Evolutionary conservation across 2,888 invertebrate species (phyloP).

Genomic region (Drosophila nigricruria): DNA sequence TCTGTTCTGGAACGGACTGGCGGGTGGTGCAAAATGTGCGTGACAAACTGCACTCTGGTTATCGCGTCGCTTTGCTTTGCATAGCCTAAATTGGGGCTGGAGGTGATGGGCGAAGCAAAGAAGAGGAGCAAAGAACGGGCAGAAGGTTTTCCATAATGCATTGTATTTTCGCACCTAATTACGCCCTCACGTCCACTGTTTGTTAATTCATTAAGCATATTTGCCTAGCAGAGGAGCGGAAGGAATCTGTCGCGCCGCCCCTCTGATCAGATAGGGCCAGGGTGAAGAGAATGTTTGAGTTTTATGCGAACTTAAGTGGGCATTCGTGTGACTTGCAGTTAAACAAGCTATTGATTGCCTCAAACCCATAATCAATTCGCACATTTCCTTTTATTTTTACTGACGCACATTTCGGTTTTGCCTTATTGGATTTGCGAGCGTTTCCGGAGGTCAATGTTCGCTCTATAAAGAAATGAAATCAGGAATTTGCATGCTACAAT

Average conservation of each 20-base stretch:
- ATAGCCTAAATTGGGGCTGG: constrained; percentile 48
- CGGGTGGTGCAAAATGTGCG: constrained; percentile 52
- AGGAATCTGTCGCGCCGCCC: neutral
- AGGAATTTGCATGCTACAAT: neutral
- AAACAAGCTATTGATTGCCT: constrained; percentile 42
- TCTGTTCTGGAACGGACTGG: too few relatives aligned
- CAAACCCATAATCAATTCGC: constrained; percentile 26
- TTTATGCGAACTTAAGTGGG: constrained; percentile 26
- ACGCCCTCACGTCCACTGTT: constrained; percentile 39
- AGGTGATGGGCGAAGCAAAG: neutral
- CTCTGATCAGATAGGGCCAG: constrained; percentile 13
- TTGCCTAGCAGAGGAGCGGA: constrained; percentile 9
- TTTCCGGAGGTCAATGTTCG: constrained; percentile 40
- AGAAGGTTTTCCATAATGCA: constrained; percentile 18
- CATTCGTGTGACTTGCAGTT: constrained; percentile 20
- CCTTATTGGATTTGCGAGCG: constrained; percentile 29
- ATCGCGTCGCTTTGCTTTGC: constrained; percentile 47
- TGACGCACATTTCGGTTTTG: constrained; percentile 31
- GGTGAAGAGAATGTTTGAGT: neutral
- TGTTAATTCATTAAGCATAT: constrained; percentile 60
- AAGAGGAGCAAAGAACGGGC: neutral
- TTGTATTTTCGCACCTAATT: constrained; percentile 66
- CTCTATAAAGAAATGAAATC: neutral
- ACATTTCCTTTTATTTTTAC: constrained; percentile 15
- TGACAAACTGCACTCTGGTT: constrained; percentile 69